Percentiles rank a stretch among this genome's conserved stretches.
Evolutionary conservation across 2,888 invertebrate species (phyloP).

Genomic region (Cerceris ruficornis): DNA sequence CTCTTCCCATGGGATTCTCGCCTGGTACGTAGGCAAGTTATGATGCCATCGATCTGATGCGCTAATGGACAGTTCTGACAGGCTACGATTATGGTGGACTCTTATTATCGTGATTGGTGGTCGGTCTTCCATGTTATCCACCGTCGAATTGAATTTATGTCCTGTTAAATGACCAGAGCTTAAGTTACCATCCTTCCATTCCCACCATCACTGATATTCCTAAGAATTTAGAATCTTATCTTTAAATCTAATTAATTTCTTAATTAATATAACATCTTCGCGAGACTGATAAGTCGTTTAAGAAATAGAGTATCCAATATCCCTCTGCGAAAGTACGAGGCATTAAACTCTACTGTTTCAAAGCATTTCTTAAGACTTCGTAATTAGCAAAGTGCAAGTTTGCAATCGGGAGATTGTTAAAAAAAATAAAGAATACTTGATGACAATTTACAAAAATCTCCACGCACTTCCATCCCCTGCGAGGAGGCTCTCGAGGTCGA

Average conservation of each 20-base stretch:
- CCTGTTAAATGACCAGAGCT: too few relatives aligned
- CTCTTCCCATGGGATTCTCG: constrained; percentile 63
- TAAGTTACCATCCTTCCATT: too few relatives aligned
- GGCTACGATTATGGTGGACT: constrained; percentile 10
- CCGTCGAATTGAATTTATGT: too few relatives aligned
- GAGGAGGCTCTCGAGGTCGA: constrained; percentile 58
- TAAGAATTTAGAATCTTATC: too few relatives aligned
- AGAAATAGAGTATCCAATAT: too few relatives aligned
- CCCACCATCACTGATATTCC: too few relatives aligned
- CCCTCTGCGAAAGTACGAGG: too few relatives aligned
- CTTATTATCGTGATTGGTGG: not conserved
- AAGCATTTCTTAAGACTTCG: not conserved
- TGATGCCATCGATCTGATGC: constrained; percentile 79
- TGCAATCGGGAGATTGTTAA: too few relatives aligned
- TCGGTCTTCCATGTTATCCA: too few relatives aligned
- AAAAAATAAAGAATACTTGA: not conserved
- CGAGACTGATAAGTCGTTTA: too few relatives aligned
- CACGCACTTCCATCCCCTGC: not conserved
- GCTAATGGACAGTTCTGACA: constrained; percentile 44
- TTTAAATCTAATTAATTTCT: too few relatives aligned
- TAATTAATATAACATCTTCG: too few relatives aligned
- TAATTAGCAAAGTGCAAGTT: not conserved
- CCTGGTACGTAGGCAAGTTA: constrained; percentile 74
- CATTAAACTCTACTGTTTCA: not conserved
- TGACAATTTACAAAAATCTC: not conserved